phyloP scores from a whole-genome alignment of 30 jellyfish, hydroid and myxozoan genomes.

The Aurelia aurita complex sp. Pacific region DNA sequence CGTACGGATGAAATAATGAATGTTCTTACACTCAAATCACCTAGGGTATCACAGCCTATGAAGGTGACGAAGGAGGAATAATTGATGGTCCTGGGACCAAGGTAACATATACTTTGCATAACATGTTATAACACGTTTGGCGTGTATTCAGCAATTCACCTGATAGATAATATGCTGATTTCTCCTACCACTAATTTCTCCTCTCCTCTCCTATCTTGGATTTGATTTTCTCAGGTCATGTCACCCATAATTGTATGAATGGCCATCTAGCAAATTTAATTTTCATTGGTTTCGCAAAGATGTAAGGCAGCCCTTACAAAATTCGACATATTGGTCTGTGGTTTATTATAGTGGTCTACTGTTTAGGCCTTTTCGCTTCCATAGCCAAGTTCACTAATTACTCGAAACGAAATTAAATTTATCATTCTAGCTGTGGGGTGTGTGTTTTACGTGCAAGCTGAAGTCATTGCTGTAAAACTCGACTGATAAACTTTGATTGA shows the following conservation, averaged over 20 bases:
- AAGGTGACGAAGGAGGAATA: no score
- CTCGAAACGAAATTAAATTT: slow-evolving; percentile 35
- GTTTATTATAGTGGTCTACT: slow-evolving; percentile 28
- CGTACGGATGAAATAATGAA: no score
- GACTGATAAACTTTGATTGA: slow-evolving; percentile 31
- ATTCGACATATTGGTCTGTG: slow-evolving; percentile 37
- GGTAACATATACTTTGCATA: no score
- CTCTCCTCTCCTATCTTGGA: no score
- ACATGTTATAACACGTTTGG: no score
- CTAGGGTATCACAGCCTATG: no score
- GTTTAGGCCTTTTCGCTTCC: slow-evolving; percentile 27
- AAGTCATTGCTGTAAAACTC: slow-evolving; percentile 21
- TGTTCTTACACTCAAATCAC: no score
- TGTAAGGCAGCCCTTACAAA: slow-evolving; percentile 28
- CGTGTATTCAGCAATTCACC: no score
- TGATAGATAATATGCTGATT: no score
- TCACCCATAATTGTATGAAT: slow-evolving; percentile 10
- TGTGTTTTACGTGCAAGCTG: slow-evolving; percentile 16
- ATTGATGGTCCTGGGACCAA: no score
- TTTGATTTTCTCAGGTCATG: background rate
- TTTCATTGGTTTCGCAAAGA: slow-evolving; percentile 41
- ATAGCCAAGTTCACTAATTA: slow-evolving; percentile 17
- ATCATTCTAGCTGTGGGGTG: slow-evolving; percentile 21
- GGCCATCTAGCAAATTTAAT: slow-evolving; percentile 26
- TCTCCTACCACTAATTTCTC: no score